Evolutionary conservation across 1,140 invertebrate species (phyloP).

Genomic region (Drosophila cardini): DNA sequence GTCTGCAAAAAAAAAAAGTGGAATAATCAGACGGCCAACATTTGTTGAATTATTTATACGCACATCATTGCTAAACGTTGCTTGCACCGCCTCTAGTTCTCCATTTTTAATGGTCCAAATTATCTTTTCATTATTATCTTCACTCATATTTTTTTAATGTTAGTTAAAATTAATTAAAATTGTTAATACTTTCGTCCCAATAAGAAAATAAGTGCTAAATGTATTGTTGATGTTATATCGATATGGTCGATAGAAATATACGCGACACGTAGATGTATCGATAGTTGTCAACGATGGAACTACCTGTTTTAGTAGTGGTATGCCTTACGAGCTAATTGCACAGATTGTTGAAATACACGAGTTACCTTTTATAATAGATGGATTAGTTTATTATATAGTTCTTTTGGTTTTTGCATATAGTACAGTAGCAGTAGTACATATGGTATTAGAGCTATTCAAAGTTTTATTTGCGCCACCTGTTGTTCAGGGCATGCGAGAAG

Average conservation of each 20-base stretch:
- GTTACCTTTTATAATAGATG: too few relatives aligned
- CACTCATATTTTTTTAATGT: conserved; percentile 57
- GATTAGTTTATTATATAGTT: too few relatives aligned
- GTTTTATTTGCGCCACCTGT: not conserved
- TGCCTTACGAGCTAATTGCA: too few relatives aligned
- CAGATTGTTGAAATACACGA: too few relatives aligned
- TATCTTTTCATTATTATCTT: conserved; percentile 63
- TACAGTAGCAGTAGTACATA: not conserved
- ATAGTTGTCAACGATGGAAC: not conserved
- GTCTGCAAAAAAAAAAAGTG: conserved; percentile 77
- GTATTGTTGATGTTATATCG: conserved; percentile 28
- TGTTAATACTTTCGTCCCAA: conserved; percentile 7
- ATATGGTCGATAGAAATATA: conserved; percentile 10
- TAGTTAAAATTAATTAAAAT: not conserved
- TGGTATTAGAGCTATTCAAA: not conserved
- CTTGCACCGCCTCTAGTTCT: conserved; percentile 95
- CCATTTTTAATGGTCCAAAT: conserved; percentile 94
- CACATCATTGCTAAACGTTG: conserved; percentile 91
- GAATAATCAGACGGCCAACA: not conserved
- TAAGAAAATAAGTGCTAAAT: conserved; percentile 21
- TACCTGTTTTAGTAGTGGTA: too few relatives aligned
- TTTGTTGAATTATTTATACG: not conserved
- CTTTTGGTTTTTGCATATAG: too few relatives aligned
- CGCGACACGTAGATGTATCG: not conserved
- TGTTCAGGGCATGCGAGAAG: not conserved